Evolutionary conservation across 2,113 vertebrate species (phyloP), one percentile per base, ranked within the genome.

Genomic region (Felis catus): DNA sequence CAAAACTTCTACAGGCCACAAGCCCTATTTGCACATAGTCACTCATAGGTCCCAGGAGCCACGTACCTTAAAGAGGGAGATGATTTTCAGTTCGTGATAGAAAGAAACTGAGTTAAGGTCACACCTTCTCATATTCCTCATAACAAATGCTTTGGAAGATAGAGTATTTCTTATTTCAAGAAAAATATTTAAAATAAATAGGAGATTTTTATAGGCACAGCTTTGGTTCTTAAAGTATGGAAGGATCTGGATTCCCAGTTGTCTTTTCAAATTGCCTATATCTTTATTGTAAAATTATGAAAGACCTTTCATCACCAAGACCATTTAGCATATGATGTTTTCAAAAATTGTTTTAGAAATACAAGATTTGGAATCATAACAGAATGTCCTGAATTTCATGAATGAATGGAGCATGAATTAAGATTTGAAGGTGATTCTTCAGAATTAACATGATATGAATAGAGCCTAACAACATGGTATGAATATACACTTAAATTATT

Each of bases 341-440:
- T 91, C 68, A 98, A 97, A 85, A 68, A 87, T 86, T 94, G 45
- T 88, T 95, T 88, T 97, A 41, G 86, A 97, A 98, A 97, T 91
- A 81, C 21, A 58, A 89, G 8, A 97, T 97, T 98, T 90, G 92
- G 80, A 90, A 73, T 94, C 97, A 90, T 95, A 98, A 98, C 84
- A 88, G 96, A 98, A 98, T 97, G 96, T 98, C 96, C 97, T 97
- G 89, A 92, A 98, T 99, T 98, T 98, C 97, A 98, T 97, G 98
- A 97, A 98, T 74, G 82, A 96, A 97, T 98, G 95, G 86, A 97
- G 96, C 93, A 92, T 97, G 95, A 92, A 98, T 91, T 96, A 94
- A 82, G 41, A 96, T 89, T 96, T 98, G 97, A 96, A 95, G 91
- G 94, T 98, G 89, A 97, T 97, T 98, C 53, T 86, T 66, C 0